phyloP scores from a whole-genome alignment of 2,797 vertebrate species.

The Tiaroga cobitis region DNA sequence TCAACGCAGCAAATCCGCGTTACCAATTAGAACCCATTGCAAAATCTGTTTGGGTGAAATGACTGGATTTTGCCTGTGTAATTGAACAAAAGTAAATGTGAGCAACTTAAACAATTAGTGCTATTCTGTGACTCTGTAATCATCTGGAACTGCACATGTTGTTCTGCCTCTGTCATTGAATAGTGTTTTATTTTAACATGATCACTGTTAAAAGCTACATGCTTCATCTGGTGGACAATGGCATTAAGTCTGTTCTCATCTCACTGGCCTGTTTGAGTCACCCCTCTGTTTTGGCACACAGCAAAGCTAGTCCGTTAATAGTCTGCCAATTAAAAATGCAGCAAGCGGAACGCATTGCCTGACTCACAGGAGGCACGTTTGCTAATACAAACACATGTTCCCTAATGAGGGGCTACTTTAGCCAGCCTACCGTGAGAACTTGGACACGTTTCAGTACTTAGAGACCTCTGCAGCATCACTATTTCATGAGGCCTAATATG shows the following conservation, averaged over 20 bases:
- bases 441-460: slow-evolving; percentile 74
- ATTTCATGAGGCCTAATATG: slow-evolving; percentile 56
- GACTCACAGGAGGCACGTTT: slow-evolving; percentile 48
- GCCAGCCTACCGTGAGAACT: slow-evolving; percentile 74
- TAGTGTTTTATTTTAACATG: not conserved
- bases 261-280: not conserved
- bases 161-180: not conserved
- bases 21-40: not conserved
- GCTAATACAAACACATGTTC: slow-evolving; percentile 71
- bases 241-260: not conserved
- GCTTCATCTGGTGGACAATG: slow-evolving; percentile 6
- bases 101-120: not conserved
- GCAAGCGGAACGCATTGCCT: slow-evolving; percentile 43
- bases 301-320: slow-evolving; percentile 65
- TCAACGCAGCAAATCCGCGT: not conserved
- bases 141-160: not conserved
- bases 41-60: not conserved
- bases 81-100: not conserved
- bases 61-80: not conserved
- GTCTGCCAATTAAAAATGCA: slow-evolving; percentile 73
- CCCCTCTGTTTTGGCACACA: not conserved
- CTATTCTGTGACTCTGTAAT: not conserved
- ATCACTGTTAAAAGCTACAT: slow-evolving; percentile 13
- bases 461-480: slow-evolving; percentile 50
- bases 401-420: slow-evolving; percentile 72